Evolutionary conservation across 2,113 vertebrate genomes (phyloP).

Genomic region (Eidolon helvum): DNA sequence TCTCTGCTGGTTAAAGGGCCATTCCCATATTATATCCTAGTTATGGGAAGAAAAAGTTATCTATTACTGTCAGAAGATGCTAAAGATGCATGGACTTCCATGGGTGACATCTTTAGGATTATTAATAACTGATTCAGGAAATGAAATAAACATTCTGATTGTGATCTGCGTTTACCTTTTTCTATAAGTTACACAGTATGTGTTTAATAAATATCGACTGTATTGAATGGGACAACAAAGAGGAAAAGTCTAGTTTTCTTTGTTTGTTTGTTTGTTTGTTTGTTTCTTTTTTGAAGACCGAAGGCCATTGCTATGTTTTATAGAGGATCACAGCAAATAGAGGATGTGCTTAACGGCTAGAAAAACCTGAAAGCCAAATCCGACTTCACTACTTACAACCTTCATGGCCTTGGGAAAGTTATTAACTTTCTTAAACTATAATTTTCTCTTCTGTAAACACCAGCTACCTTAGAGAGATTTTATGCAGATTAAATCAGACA

Average conservation of each 20-base stretch:
- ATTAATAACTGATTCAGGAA: not conserved
- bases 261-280: no score
- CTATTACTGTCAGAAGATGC: not conserved
- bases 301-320: not conserved
- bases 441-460: conserved; percentile 74
- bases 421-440: conserved; percentile 51
- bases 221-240: not conserved
- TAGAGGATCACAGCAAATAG: not conserved
- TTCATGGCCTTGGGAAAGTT: conserved; percentile 46
- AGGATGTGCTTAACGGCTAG: not conserved
- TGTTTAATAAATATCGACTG: not conserved
- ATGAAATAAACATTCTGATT: not conserved
- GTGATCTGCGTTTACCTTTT: not conserved
- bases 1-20: not conserved
- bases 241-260: not conserved
- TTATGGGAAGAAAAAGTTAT: not conserved
- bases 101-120: not conserved
- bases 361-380: not conserved
- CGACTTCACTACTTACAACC: not conserved
- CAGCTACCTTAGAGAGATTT: conserved; percentile 66
- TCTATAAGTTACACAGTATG: not conserved
- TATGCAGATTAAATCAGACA: conserved; percentile 64
- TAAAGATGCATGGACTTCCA: not conserved
- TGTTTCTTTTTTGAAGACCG: not conserved
- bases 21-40: not conserved